Evolutionary conservation across 1,140 invertebrate genomes (phyloP).

Genomic region (Helicoverpa zea): DNA sequence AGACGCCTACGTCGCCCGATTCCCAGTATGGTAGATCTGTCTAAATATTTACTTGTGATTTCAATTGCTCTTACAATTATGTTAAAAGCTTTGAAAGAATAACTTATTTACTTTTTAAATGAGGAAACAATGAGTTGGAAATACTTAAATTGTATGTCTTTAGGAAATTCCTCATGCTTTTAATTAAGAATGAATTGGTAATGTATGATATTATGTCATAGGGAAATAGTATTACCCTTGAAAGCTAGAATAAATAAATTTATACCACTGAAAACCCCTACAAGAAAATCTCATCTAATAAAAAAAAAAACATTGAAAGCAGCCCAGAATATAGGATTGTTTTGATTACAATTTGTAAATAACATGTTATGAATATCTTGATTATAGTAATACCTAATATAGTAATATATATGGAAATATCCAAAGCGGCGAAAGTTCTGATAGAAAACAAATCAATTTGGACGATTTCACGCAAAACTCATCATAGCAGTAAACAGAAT

Average conservation of each 20-base stretch:
- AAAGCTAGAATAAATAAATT: neutral
- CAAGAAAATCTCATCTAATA: neutral
- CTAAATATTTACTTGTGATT: neutral
- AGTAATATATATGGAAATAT: constrained; percentile 7
- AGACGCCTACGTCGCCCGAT: neutral
- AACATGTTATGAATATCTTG: constrained; percentile 21
- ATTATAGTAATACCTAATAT: constrained; percentile 16
- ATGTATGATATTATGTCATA: too few species aligned
- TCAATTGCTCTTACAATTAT: neutral
- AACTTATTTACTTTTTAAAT: too few species aligned
- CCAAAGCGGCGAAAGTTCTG: constrained; percentile 34
- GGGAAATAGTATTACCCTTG: too few species aligned
- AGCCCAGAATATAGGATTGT: neutral
- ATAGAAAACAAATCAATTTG: constrained; percentile 32
- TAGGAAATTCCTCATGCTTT: too few species aligned
- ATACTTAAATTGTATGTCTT: too few species aligned
- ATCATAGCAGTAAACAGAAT: neutral
- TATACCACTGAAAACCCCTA: neutral
- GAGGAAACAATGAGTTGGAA: too few species aligned
- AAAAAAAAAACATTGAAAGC: neutral
- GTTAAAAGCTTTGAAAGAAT: neutral
- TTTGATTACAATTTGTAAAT: neutral
- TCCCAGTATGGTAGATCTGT: neutral
- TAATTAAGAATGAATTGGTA: too few species aligned
- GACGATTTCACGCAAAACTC: constrained; percentile 28